Percentiles rank a stretch among this genome's conserved stretches.
phyloP scores from a whole-genome alignment of 2,797 vertebrate species.

The Fistularia tabacaria region DNA sequence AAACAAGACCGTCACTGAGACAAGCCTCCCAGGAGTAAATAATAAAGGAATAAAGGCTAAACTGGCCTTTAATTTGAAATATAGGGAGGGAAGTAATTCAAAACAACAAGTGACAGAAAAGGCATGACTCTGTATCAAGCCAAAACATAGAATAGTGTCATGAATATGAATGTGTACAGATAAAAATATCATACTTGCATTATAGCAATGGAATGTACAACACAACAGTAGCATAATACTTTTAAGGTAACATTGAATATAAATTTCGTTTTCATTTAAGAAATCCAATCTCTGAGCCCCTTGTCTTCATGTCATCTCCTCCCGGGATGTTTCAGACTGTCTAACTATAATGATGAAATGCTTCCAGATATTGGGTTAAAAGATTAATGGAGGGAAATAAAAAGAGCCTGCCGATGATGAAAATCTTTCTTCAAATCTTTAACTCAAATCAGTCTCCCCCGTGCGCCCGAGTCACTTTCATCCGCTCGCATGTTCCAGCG shows the following conservation, averaged over 20 bases:
- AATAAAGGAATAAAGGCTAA: constrained; percentile 10
- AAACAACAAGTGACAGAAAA: no score
- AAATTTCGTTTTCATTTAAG: constrained; percentile 23
- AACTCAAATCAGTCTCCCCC: constrained; percentile 11
- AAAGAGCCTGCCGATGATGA: constrained; percentile 17
- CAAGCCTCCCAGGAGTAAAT: constrained; percentile 4
- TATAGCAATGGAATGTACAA: no score
- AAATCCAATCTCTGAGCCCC: constrained; percentile 27
- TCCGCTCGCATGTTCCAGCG: constrained; percentile 5
- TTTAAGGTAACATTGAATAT: constrained; percentile 22
- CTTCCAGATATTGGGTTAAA: constrained; percentile 24
- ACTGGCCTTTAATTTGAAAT: constrained; percentile 1
- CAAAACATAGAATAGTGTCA: no score
- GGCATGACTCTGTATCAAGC: no score
- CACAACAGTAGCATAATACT: constrained; percentile 9
- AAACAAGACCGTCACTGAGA: background rate
- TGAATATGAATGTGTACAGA: no score
- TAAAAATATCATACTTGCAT: no score
- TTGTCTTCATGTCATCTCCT: constrained; percentile 14
- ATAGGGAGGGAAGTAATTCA: no score
- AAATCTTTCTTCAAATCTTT: constrained; percentile 22
- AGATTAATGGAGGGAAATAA: constrained; percentile 24
- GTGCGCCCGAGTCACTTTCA: constrained; percentile 3
- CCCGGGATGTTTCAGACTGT: background rate
- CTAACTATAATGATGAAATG: constrained; percentile 37